A percentile compares a stretch with the other conserved stretches of the same genome.
phyloP scores from a whole-genome alignment of 2,888 invertebrate genomes.

The Blera fallax region DNA sequence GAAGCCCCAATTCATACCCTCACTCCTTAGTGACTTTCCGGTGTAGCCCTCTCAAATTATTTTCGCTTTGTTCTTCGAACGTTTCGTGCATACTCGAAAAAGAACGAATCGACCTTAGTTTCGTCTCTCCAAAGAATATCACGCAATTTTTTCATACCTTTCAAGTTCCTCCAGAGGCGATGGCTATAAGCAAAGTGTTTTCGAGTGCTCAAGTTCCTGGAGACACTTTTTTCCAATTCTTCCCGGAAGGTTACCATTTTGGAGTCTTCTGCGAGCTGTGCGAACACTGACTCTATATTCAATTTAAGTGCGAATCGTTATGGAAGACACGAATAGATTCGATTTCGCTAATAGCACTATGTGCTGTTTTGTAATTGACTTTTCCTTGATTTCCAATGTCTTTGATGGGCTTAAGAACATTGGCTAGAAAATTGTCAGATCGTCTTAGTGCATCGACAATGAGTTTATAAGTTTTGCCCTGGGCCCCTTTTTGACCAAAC shows the following conservation, averaged over 20 bases:
- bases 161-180: too few relatives aligned
- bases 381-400: neutral
- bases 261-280: too few relatives aligned
- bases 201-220: neutral
- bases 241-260: neutral
- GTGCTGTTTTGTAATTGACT: neutral
- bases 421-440: neutral
- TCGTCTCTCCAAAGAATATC: too few relatives aligned
- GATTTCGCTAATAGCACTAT: neutral
- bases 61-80: too few relatives aligned
- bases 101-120: too few relatives aligned
- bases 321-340: too few relatives aligned
- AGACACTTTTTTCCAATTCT: neutral
- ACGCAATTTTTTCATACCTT: too few relatives aligned
- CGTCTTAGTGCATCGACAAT: neutral
- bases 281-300: neutral
- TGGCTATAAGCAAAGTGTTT: neutral
- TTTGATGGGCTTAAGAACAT: neutral
- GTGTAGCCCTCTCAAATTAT: too few relatives aligned
- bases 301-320: neutral
- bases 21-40: too few relatives aligned
- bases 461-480: neutral
- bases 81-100: too few relatives aligned
- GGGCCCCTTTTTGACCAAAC: neutral
- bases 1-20: too few relatives aligned